A percentile compares a stretch with the other conserved stretches of the same genome.
These are phyloP conservation scores for Pygoscelis antarcticus DNA, from an alignment of 2,113 vertebrate species.

Conservation along the genomic window DNA sequence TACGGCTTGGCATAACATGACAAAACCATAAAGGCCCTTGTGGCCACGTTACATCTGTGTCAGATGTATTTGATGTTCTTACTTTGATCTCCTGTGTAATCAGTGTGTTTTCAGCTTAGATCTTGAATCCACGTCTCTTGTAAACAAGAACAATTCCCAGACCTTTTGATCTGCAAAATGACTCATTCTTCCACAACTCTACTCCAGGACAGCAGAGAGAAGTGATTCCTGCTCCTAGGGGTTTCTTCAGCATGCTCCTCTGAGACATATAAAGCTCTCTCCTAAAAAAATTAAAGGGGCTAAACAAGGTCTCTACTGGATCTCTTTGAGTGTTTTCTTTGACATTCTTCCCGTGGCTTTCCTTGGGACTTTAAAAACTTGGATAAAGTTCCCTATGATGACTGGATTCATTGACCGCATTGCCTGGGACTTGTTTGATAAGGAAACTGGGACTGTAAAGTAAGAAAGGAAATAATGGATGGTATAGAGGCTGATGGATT, in stretches of 20 bases:
- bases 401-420: background rate
- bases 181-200: slow-evolving; percentile 52
- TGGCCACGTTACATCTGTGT: slow-evolving; percentile 42
- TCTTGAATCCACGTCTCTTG: slow-evolving; percentile 41
- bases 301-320: background rate
- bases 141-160: slow-evolving; percentile 61
- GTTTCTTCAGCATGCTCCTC: background rate
- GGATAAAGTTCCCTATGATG: background rate
- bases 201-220: background rate
- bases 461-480: background rate
- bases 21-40: slow-evolving; percentile 28
- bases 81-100: slow-evolving; percentile 67
- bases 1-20: slow-evolving; percentile 55
- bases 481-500: background rate
- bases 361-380: background rate
- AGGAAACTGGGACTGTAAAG: background rate
- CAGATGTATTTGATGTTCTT: slow-evolving; percentile 68
- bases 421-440: background rate
- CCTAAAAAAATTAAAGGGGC: background rate
- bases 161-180: slow-evolving; percentile 70
- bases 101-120: slow-evolving; percentile 64
- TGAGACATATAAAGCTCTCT: background rate
- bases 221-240: background rate
- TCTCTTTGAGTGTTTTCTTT: background rate
- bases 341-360: background rate